Evolutionary conservation across 2,888 invertebrate genomes (phyloP), one percentile per base, ranked within the genome.

Genomic region (Pardosa pseudoannulata): DNA sequence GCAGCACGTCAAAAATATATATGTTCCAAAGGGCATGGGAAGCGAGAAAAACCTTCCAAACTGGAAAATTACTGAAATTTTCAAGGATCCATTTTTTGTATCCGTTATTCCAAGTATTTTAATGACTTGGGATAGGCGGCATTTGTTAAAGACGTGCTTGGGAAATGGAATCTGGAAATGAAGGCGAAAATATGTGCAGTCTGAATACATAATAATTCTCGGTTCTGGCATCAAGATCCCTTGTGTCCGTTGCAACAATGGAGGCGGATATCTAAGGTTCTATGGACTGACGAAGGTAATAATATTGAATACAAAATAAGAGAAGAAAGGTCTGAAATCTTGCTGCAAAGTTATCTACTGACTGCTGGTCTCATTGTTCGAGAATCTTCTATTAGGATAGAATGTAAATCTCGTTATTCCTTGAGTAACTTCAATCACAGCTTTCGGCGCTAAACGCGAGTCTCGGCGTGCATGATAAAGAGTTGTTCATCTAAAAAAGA

Each of bases 261-360:
- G 13, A 31, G 27, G 16, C n/a, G 19, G 29, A 31, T 23, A n/a
- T 9, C 39, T 19, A 32, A 71, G 32, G 64, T 70, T 64, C 75
- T 70, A 39, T 39, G 75, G 68, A 46, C 32, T 75, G 36, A 75
- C 46, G 73, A 68, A 56, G 41, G 68, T 73, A 81, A 74, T 74
- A 81, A 74, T 81, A 74, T 68, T 81, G 81, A 81, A 81, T 74
- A 74, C 41, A 67, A 74, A 81, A 81, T 74, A 79, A 79, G 81
- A 36, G 68, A 81, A 68, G 65, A 50, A 73, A 80, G 67, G 73
- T 67, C 50, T 46, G 29, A 67, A 50, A 67, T 79, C 56, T 68
- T 56, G 23, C 72, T 41, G 65, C n/a, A 31, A 80, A 50, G 46
- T 67, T 80, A 80, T 65, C 67, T 72, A 79, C 71, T 27, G 56